These are phyloP conservation scores for Trematomus bernacchii DNA, from an alignment of 2,797 vertebrate genomes.

Conservation along the genomic window DNA sequence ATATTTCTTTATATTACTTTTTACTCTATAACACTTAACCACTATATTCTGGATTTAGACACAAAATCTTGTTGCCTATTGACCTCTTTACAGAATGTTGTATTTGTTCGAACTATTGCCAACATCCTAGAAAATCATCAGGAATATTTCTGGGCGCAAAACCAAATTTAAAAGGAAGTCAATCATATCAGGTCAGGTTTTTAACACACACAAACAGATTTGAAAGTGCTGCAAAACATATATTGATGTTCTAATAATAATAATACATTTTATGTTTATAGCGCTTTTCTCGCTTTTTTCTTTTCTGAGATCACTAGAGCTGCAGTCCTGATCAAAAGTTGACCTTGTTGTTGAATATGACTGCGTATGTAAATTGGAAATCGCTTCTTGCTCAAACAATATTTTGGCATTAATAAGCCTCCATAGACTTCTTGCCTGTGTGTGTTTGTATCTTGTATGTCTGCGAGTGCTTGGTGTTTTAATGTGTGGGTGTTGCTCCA, in stretches of 20 bases:
- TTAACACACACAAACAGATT: no score
- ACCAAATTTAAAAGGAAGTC: neutral
- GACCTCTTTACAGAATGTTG: neutral
- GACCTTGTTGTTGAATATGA: neutral
- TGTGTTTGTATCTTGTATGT: conserved; percentile 36
- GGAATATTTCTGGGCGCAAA: neutral
- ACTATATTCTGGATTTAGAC: neutral
- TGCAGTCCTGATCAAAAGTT: neutral
- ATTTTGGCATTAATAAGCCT: neutral
- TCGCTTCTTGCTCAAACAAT: neutral
- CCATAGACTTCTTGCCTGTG: neutral
- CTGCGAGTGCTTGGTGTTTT: conserved; percentile 27
- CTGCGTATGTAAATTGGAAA: neutral
- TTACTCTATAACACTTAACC: neutral
- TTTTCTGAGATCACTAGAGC: no score
- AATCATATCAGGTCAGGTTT: no score
- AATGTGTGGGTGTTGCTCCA: conserved; percentile 60
- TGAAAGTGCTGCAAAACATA: no score
- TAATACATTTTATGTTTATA: no score
- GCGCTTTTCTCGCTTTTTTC: no score
- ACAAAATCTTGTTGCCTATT: no score
- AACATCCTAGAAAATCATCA: neutral
- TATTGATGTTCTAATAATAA: no score
- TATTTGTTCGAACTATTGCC: neutral
- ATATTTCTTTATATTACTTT: neutral